Evolutionary conservation across 64 coral and sea anemone species (phyloP), one percentile per base, ranked within the genome.

Genomic region (Montipora sp.): DNA sequence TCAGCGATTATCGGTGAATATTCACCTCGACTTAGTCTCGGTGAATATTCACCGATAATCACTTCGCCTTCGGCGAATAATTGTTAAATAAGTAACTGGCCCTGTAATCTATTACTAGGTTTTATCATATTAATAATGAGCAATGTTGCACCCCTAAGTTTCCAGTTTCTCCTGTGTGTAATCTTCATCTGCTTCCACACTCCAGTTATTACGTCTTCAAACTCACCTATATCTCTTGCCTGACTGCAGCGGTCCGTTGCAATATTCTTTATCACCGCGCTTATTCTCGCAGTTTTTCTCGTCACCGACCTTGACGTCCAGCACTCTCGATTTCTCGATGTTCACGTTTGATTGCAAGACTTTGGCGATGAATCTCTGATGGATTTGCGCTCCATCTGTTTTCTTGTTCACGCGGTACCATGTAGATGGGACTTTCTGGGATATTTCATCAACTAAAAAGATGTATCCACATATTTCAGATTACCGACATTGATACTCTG

Each of bases 201-300:
- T 57, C 53, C 11, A 57, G 53, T 57, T 8, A 19, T 0, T 51
- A 21, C 9, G 0, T 12, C 2, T 18, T n/a, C 77, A 5, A 36
- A 69, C 57, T 46, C 68, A 94, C 95, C 95, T 96, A 82, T 96
- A 96, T 94, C 87, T 94, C 46, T 63, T 18, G 43, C 92, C 83
- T 24, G 87, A 19, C 48, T 77, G 59, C 11, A 96, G 75, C 5
- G 95, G 95, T 12, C 95, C 95, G 23, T 92, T 94, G 46, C 95
- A 96, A 75, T 86, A 72, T 0, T 96, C 87, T 22, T 59, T 77
- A 78, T 88, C 86, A 20, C 69, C 84, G 4, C 48, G 48, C 36
- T 61, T 89, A 19, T 80, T 49, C 6, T 96, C 59, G 15, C 94
- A 96, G 19, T 67, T 75, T 12, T 73, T 80, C 8, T 96, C 85